phyloP scores from a whole-genome alignment of 2,888 invertebrate species.

The Amblyteles armatorius region DNA sequence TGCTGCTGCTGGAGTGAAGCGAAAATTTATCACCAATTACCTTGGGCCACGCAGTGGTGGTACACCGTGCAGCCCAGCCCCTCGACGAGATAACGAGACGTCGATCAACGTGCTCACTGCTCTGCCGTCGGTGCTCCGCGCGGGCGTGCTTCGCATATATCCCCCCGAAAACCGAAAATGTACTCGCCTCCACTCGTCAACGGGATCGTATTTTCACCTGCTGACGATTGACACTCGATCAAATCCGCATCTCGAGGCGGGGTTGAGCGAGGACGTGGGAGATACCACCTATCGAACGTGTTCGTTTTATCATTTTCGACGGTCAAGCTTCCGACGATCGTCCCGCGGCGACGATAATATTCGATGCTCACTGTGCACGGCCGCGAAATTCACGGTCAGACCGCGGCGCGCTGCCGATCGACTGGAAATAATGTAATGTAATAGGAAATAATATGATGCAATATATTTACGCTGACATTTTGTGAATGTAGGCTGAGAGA shows the following conservation, averaged over 20 bases:
- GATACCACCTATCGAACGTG: background rate
- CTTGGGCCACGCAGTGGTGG: constrained; percentile 45
- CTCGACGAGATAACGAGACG: constrained; percentile 53
- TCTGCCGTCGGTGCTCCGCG: constrained; percentile 3
- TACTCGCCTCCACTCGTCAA: constrained; percentile 28
- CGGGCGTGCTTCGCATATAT: constrained; percentile 21
- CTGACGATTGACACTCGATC: constrained; percentile 16
- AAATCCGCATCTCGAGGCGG: background rate
- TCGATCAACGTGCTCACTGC: constrained; percentile 51
- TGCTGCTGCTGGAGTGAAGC: constrained; percentile 35
- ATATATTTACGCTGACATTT: constrained; percentile 44
- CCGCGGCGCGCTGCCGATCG: background rate
- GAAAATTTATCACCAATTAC: constrained; percentile 59
- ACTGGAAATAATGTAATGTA: background rate
- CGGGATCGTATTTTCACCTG: constrained; percentile 31
- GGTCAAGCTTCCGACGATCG: background rate
- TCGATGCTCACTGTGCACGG: background rate
- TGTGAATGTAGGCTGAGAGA: background rate
- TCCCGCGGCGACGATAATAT: background rate
- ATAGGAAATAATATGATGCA: no score
- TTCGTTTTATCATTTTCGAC: background rate
- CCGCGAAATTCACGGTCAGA: background rate
- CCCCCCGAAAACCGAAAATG: constrained; percentile 22
- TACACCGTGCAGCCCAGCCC: constrained; percentile 40
- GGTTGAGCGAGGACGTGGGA: background rate